Evolutionary conservation across 2,113 vertebrate species (phyloP), one percentile per base, ranked within the genome.

Genomic region (Numenius arquata): DNA sequence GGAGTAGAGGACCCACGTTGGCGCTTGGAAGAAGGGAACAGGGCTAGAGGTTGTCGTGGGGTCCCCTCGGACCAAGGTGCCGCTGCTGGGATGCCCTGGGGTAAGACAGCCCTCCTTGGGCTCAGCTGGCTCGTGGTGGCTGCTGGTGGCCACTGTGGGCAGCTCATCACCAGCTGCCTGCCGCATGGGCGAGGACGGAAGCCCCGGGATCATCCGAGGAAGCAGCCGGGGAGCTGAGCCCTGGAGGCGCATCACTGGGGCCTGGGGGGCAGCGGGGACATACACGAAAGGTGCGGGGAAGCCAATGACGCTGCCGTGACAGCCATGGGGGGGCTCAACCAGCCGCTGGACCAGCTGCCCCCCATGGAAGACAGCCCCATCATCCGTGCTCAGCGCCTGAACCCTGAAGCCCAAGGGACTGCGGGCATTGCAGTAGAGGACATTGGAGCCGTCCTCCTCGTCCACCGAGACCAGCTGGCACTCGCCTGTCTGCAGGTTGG

Each of bases 381-480:
- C 97, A 0, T 99, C 98, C 1, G 97, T 89, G 82, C 99, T 99
- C 29, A 99, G 97, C 0, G 99, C 99, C 98, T 99, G 99, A 4
- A 99, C 98, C 13, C 99, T 97, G 97, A 97, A 99, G 8, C 99
- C 99, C 58, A 99, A 84, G 3, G 98, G 97, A 90, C 99, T 99
- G 90, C 99, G 98, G 6, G 99, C 99, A 0, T 99, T 99, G 85
- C 99, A 99, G 97, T 99, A 99, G 77, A 99, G 96, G 21, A 99
- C 50, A 0, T 98, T 98, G 29, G 97, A 98, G 0, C 99, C 99
- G 0, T 98, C 98, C 74, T 99, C 98, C 32, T 99, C 98, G 0
- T 99, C 99, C 95, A 99, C 98, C 0, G 98, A 98, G 34, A 99
- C 99, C 97, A 99, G 89, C 97, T 99, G 99, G 97, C 99, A 99